These are phyloP conservation scores for Perca flavescens DNA, from an alignment of 2,113 vertebrate species.

Conservation along the genomic window DNA sequence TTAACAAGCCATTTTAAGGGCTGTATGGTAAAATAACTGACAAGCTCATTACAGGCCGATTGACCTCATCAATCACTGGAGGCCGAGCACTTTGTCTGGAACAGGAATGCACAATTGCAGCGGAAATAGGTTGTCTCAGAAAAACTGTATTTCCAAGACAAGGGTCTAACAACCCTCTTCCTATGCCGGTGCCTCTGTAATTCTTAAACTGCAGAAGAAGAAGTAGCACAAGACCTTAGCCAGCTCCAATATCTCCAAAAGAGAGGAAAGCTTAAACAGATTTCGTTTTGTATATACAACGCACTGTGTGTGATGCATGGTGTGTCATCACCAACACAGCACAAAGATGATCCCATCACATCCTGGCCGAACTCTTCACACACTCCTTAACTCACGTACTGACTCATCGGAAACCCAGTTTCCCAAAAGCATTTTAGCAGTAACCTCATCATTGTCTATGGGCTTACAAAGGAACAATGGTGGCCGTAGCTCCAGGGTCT, in stretches of 20 bases:
- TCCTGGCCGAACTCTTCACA: slow-evolving; percentile 36
- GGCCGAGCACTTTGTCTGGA: slow-evolving; percentile 32
- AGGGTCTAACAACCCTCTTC: slow-evolving; percentile 3
- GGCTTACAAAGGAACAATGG: slow-evolving; percentile 76
- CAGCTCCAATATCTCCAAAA: slow-evolving; percentile 26
- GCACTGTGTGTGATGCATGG: slow-evolving; percentile 59
- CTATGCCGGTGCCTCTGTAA: not conserved
- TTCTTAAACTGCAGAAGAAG: not conserved
- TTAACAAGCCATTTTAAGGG: slow-evolving; percentile 70
- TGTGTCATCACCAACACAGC: slow-evolving; percentile 49
- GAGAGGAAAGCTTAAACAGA: slow-evolving; percentile 43
- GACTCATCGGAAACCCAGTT: slow-evolving; percentile 62
- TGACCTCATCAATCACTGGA: slow-evolving; percentile 70
- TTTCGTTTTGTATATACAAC: slow-evolving; percentile 57
- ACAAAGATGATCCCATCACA: slow-evolving; percentile 20
- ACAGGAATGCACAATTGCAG: slow-evolving; percentile 36
- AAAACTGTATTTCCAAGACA: slow-evolving; percentile 27
- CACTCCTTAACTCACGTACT: slow-evolving; percentile 9
- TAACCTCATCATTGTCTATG: slow-evolving; percentile 71
- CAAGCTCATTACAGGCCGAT: slow-evolving; percentile 55
- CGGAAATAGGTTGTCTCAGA: slow-evolving; percentile 36
- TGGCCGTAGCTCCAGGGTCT: slow-evolving; percentile 42
- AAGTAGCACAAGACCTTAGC: not conserved
- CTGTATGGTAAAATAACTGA: slow-evolving; percentile 53
- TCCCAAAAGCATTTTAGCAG: slow-evolving; percentile 59